phyloP scores from a whole-genome alignment of 1,140 invertebrate genomes.

The Portunus trituberculatus region DNA sequence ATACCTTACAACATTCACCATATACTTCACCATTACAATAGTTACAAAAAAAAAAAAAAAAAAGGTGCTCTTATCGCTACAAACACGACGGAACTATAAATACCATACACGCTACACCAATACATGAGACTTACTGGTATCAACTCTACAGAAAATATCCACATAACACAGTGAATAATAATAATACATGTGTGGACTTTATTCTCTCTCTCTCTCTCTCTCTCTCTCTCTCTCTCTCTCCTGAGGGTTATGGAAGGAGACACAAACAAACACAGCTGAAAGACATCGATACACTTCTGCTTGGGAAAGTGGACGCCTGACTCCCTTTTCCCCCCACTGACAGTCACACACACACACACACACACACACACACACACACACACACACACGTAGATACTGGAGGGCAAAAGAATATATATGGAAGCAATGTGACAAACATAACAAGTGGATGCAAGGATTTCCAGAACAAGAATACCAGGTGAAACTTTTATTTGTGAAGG shows the following conservation, averaged over 20 bases:
- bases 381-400: neutral
- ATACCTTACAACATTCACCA: no score
- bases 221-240: constrained; percentile 21
- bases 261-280: constrained; percentile 30
- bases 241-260: neutral
- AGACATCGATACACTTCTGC: neutral
- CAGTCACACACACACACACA: neutral
- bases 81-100: neutral
- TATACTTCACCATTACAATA: no score
- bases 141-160: no score
- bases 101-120: neutral
- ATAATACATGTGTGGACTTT: neutral
- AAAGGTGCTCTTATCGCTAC: neutral
- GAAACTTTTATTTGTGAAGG: neutral
- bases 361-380: neutral
- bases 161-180: no score
- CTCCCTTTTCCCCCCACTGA: neutral
- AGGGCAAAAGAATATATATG: neutral
- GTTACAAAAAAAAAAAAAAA: no score
- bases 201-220: constrained; percentile 48
- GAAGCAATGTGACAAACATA: no score
- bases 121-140: neutral
- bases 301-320: neutral
- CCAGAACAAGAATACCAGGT: no score
- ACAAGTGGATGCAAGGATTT: no score